These are phyloP conservation scores for Lepus oiostolus DNA, from an alignment of 2,797 vertebrate genomes.

Conservation along the genomic window DNA sequence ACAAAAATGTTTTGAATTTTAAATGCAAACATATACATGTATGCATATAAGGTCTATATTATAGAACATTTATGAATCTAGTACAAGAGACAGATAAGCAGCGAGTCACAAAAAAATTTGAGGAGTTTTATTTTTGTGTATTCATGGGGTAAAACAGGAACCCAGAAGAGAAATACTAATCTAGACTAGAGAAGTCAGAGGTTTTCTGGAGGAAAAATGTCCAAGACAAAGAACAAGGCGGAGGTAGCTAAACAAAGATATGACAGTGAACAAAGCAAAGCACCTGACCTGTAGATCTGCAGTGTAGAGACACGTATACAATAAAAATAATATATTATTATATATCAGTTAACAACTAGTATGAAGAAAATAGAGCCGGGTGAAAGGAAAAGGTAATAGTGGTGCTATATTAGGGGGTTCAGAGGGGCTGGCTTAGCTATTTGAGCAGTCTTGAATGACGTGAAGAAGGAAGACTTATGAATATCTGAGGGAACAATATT, in stretches of 20 bases:
- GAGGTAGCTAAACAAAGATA: conserved; percentile 19
- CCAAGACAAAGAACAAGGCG: background rate
- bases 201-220: conserved; percentile 40
- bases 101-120: background rate
- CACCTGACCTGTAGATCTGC: background rate
- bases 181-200: background rate
- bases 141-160: background rate
- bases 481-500: conserved; percentile 7
- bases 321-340: conserved; percentile 22
- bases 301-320: conserved; percentile 14
- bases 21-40: background rate
- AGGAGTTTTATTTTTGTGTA: conserved; percentile 5
- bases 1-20: background rate
- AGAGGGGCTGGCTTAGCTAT: background rate
- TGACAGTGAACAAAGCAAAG: conserved; percentile 1
- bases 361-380: conserved; percentile 25
- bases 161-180: background rate
- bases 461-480: conserved; percentile 14
- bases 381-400: background rate
- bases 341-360: background rate
- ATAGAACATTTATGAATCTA: conserved; percentile 47
- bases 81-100: background rate
- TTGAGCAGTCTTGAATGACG: conserved; percentile 36
- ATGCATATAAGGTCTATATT: background rate
- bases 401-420: background rate